phyloP scores from a whole-genome alignment of 2,888 invertebrate genomes.

The Choreutis nemorana region DNA sequence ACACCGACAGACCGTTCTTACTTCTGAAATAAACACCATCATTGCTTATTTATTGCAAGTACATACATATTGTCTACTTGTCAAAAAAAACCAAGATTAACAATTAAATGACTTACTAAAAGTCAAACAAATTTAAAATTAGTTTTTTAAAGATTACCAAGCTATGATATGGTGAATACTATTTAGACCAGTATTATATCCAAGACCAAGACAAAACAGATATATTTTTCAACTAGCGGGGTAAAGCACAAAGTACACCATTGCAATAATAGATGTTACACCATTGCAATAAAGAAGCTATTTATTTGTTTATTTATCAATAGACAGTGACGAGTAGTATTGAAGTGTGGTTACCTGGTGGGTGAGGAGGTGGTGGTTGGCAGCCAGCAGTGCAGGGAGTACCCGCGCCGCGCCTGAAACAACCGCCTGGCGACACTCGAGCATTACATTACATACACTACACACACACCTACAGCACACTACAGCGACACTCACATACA shows the following conservation, averaged over 20 bases:
- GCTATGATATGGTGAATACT: no score
- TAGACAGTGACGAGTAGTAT: no score
- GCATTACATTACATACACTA: not conserved
- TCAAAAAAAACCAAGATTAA: no score
- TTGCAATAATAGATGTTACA: no score
- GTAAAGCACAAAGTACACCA: not conserved
- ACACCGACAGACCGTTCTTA: slow-evolving; percentile 50
- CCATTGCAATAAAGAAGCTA: no score
- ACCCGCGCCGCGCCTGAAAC: slow-evolving; percentile 61
- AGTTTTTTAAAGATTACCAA: no score
- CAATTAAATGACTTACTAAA: no score
- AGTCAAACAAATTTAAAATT: no score
- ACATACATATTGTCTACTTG: no score
- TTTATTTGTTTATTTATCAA: no score
- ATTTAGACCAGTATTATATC: no score
- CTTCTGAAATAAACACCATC: slow-evolving; percentile 28
- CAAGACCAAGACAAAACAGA: not conserved
- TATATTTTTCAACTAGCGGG: not conserved
- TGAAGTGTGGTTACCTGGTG: slow-evolving; percentile 21
- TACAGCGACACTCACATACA: not conserved
- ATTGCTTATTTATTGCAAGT: no score
- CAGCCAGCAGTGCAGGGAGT: slow-evolving; percentile 61
- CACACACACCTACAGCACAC: not conserved
- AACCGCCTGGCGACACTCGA: slow-evolving; percentile 58
- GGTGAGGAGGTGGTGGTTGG: slow-evolving; percentile 32